Conservation (phyloP, 2,797 vertebrate genomes). For the Harpagifer antarcticus region DNA sequence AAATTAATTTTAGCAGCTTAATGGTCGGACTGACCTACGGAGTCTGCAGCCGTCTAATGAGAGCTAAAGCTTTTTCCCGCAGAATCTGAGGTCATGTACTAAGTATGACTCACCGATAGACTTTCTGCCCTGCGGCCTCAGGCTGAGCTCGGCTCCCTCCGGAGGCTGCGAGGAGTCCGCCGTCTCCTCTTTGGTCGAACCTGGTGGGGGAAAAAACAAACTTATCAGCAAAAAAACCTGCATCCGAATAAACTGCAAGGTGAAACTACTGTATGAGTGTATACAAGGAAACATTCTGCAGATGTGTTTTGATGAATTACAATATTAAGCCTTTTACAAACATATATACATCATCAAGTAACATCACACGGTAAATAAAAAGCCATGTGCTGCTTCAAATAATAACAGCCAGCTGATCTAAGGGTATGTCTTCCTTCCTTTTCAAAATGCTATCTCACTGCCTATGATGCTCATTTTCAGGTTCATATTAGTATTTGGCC, state of each 20-base stretch:
- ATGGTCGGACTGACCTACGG: conserved; percentile 45
- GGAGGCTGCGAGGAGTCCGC: conserved; percentile 74
- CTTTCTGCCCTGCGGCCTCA: conserved; percentile 80
- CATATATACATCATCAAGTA: neutral
- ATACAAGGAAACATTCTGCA: neutral
- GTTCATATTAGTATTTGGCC: too few species aligned
- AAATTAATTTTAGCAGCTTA: conserved; percentile 45
- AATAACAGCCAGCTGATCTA: neutral
- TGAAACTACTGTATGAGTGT: neutral
- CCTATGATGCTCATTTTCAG: too few species aligned
- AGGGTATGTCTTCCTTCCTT: neutral
- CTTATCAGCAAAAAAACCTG: neutral
- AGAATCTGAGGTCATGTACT: conserved; percentile 29
- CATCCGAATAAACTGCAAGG: neutral
- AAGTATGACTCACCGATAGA: conserved; percentile 79
- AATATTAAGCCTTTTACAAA: too few species aligned
- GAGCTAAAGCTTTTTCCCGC: conserved; percentile 39
- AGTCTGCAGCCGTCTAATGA: conserved; percentile 37
- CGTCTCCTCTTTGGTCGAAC: conserved; percentile 84
- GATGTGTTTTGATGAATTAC: neutral
- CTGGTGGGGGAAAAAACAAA: conserved; percentile 51
- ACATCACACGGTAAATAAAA: neutral
- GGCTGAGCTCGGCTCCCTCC: conserved; percentile 77
- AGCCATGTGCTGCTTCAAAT: neutral
- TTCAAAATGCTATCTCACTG: neutral